Conservation (phyloP, 2,797 vertebrate species). For the Heteromormyrus szaboi region DNA sequence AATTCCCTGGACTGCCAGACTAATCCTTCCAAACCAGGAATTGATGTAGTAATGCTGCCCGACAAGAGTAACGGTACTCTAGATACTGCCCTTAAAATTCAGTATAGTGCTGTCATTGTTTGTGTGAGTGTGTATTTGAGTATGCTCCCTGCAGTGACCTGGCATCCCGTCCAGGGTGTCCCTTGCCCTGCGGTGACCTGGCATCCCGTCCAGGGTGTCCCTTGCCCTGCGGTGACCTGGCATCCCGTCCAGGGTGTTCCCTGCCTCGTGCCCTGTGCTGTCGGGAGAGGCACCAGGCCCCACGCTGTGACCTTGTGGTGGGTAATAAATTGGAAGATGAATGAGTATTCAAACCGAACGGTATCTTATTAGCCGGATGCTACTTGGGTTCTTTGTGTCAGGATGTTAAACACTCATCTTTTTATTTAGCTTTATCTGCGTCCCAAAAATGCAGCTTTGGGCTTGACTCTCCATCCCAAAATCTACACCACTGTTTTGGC, state of each 20-base stretch:
- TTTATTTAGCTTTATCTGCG: neutral
- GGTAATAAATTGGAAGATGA: neutral
- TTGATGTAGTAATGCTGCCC: neutral
- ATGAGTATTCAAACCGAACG: neutral
- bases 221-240: neutral
- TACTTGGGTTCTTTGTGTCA: neutral
- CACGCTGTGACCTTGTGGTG: neutral
- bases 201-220: neutral
- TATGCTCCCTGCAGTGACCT: neutral
- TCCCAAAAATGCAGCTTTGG: neutral
- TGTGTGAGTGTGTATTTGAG: neutral
- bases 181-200: neutral
- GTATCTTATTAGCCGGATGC: neutral
- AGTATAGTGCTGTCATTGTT: neutral
- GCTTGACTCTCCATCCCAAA: neutral
- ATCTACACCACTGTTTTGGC: neutral
- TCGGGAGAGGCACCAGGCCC: neutral
- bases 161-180: neutral
- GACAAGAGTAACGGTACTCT: neutral
- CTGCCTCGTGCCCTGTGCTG: neutral
- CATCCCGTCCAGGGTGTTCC: neutral
- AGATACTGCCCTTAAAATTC: neutral
- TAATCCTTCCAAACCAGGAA: neutral
- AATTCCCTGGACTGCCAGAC: neutral
- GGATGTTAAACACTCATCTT: neutral